Evolutionary conservation across 1,140 invertebrate genomes (phyloP).

Genomic region (Nasonia longicornis): DNA sequence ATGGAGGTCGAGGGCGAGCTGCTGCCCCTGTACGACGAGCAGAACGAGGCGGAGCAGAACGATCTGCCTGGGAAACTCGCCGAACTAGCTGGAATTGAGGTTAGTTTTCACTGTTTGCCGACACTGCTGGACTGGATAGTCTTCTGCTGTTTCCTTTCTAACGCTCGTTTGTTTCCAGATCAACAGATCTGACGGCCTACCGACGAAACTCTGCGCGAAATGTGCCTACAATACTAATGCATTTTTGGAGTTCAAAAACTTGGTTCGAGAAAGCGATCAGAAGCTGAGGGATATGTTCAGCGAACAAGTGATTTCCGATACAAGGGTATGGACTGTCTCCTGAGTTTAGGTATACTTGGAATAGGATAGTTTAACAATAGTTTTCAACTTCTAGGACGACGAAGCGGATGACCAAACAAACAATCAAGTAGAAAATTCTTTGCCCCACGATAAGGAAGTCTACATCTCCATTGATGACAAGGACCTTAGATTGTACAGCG

Average conservation of each 20-base stretch:
- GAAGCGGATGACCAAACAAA: not conserved
- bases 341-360: not conserved
- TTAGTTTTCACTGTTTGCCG: constrained; percentile 48
- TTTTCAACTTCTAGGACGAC: constrained; percentile 24
- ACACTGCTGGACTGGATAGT: not conserved
- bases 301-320: constrained; percentile 33
- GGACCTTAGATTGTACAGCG: not conserved
- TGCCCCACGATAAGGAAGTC: constrained; percentile 34
- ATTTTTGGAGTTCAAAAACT: constrained; percentile 61
- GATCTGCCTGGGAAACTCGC: constrained; percentile 59
- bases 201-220: constrained; percentile 62
- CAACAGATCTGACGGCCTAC: constrained; percentile 60
- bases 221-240: constrained; percentile 62
- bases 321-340: not conserved
- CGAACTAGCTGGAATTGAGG: constrained; percentile 61
- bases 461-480: constrained; percentile 4
- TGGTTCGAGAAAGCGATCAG: constrained; percentile 62
- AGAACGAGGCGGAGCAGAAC: constrained; percentile 54
- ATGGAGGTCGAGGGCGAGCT: constrained; percentile 62
- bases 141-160: not conserved
- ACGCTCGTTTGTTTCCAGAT: constrained; percentile 52
- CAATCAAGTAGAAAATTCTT: constrained; percentile 5
- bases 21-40: constrained; percentile 61
- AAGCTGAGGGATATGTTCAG: constrained; percentile 61
- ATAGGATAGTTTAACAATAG: not conserved